Conservation (phyloP, 2,797 vertebrate genomes). For the Hapalemur alaotrensis region DNA sequence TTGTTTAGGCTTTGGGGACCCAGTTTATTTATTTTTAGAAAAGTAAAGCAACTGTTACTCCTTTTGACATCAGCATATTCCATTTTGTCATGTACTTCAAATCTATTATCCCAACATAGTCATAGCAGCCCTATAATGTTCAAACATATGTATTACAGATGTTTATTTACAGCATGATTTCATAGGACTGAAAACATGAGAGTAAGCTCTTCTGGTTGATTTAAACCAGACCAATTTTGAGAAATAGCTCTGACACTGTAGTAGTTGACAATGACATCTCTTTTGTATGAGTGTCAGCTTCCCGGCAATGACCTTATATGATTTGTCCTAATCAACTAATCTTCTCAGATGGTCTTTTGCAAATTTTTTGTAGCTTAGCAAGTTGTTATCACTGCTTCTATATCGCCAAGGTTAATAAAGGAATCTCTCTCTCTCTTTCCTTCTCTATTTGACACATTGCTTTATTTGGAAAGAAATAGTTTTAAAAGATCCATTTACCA, state of each 20-base stretch:
- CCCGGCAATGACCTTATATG: constrained; percentile 61
- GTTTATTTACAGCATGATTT: constrained; percentile 76
- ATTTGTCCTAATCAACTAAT: constrained; percentile 68
- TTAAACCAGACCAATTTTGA: constrained; percentile 71
- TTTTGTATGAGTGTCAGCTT: constrained; percentile 49
- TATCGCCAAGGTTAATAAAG: constrained; percentile 33
- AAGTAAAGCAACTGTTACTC: constrained; percentile 49
- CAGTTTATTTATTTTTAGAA: constrained; percentile 52
- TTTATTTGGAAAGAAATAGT: not conserved
- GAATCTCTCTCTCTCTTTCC: not conserved
- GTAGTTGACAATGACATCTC: constrained; percentile 71
- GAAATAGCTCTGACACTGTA: constrained; percentile 56
- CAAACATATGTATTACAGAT: constrained; percentile 69
- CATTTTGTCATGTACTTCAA: constrained; percentile 80
- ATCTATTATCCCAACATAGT: constrained; percentile 76
- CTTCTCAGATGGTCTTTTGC: constrained; percentile 63
- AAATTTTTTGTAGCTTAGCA: constrained; percentile 63
- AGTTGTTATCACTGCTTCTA: not conserved
- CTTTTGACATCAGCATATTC: constrained; percentile 55
- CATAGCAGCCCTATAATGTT: constrained; percentile 69
- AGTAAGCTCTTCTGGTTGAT: constrained; percentile 62
- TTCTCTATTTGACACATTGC: not conserved
- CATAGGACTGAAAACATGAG: constrained; percentile 74
- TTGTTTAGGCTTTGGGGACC: constrained; percentile 52
- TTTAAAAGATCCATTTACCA: not conserved